Percentiles rank a stretch among this genome's conserved stretches.
These are phyloP conservation scores for Micronisus gabar DNA, from an alignment of 2,113 vertebrate genomes.

Conservation along the genomic window DNA sequence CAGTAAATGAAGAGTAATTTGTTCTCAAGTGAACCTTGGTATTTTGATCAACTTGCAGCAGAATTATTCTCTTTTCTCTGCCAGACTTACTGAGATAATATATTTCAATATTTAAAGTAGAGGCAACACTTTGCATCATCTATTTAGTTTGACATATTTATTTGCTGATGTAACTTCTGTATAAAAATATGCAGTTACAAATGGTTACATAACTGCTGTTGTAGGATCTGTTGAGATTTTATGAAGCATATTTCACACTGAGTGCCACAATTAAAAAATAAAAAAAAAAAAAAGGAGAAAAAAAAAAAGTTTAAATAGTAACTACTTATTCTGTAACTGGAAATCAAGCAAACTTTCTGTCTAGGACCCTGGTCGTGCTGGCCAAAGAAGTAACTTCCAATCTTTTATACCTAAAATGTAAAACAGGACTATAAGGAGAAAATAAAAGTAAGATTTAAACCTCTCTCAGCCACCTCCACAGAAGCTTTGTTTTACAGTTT, in stretches of 20 bases:
- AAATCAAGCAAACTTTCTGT: neutral
- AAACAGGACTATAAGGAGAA: neutral
- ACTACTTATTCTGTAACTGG: neutral
- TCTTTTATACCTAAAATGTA: neutral
- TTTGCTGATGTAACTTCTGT: neutral
- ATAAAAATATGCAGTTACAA: neutral
- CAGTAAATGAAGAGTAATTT: constrained; percentile 14
- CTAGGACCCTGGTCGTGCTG: neutral
- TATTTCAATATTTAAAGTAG: constrained; percentile 27
- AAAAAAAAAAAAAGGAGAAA: fast-evolving
- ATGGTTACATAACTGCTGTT: neutral
- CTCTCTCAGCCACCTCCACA: neutral
- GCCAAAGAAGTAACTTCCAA: neutral
- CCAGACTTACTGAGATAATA: neutral
- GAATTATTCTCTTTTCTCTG: neutral
- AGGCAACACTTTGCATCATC: neutral
- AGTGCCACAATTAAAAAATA: neutral
- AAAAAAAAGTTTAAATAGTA: neutral
- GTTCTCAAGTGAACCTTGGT: neutral
- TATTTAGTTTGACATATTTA: constrained; percentile 1
- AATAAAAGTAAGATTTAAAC: neutral
- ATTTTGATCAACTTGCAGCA: neutral
- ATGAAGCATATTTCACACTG: neutral
- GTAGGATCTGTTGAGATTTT: neutral
- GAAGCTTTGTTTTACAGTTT: neutral